Evolutionary conservation across 2,888 invertebrate genomes (phyloP).

Genomic region (Drosophila gaucha): DNA sequence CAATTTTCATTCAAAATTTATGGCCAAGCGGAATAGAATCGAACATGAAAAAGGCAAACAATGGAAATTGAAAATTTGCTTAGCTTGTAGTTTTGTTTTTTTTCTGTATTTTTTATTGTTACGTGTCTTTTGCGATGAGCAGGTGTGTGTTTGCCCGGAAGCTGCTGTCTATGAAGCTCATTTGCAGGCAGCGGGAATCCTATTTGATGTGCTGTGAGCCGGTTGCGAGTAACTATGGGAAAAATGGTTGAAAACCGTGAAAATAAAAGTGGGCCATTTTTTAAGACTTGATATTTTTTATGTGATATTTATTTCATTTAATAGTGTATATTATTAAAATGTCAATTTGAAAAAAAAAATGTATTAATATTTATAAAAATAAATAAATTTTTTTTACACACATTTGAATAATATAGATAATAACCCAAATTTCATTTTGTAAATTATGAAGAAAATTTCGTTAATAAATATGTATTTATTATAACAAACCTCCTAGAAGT

Average conservation of each 20-base stretch:
- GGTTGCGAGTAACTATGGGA: conserved; percentile 11
- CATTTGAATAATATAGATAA: too few species aligned
- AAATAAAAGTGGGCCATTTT: not conserved
- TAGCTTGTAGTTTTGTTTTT: conserved; percentile 11
- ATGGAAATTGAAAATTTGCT: conserved; percentile 65
- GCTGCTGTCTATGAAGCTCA: conserved; percentile 41
- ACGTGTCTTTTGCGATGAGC: conserved; percentile 36
- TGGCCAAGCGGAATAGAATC: conserved; percentile 72
- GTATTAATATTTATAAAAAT: too few species aligned
- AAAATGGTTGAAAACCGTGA: not conserved
- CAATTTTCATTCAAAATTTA: conserved; percentile 78
- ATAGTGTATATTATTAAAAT: too few species aligned
- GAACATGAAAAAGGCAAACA: conserved; percentile 69
- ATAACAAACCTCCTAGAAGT: too few species aligned
- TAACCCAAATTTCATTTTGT: too few species aligned
- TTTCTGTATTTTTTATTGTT: conserved; percentile 19
- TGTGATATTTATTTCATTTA: too few species aligned
- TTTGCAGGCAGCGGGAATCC: conserved; percentile 5
- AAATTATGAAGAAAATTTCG: too few species aligned
- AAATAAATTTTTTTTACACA: too few species aligned
- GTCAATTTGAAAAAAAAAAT: too few species aligned
- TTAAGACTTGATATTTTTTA: not conserved
- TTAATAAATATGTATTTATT: too few species aligned
- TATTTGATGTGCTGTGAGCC: conserved; percentile 9
- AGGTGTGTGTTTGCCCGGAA: conserved; percentile 31